Conservation (phyloP, 2,888 invertebrate genomes). For the Cantharis flavilabris region DNA sequence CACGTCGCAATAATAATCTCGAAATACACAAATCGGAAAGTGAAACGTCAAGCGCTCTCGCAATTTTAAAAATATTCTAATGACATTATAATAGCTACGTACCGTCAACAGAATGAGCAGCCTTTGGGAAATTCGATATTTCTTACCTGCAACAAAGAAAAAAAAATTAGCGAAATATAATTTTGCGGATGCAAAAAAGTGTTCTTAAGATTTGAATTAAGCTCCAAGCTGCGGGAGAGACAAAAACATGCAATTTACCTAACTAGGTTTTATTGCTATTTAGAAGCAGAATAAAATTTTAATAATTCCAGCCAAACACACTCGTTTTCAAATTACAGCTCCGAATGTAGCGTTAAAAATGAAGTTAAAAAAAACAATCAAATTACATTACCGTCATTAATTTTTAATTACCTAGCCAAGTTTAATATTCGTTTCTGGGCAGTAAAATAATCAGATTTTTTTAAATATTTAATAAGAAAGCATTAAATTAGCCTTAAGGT, state of each 20-base stretch:
- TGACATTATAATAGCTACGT: no score
- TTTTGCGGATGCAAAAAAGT: background rate
- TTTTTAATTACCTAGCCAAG: background rate
- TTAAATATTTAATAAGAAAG: background rate
- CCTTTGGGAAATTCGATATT: background rate
- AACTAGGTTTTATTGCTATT: background rate
- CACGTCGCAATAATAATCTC: background rate
- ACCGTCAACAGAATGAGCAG: no score
- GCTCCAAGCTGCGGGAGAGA: background rate
- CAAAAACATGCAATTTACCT: background rate
- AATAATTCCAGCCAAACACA: background rate
- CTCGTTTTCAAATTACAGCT: background rate
- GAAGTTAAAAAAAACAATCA: background rate
- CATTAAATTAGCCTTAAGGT: background rate
- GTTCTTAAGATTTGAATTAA: no score
- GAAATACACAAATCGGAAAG: no score
- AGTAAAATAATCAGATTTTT: background rate
- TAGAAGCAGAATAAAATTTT: background rate
- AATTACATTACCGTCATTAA: background rate
- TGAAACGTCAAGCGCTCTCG: no score
- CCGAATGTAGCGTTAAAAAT: background rate
- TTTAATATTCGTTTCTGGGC: background rate
- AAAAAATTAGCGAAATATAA: background rate
- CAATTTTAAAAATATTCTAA: no score
- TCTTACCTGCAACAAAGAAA: background rate